These are phyloP conservation scores for Cheirogaleus medius DNA, from an alignment of 2,113 vertebrate genomes.

Conservation along the genomic window DNA sequence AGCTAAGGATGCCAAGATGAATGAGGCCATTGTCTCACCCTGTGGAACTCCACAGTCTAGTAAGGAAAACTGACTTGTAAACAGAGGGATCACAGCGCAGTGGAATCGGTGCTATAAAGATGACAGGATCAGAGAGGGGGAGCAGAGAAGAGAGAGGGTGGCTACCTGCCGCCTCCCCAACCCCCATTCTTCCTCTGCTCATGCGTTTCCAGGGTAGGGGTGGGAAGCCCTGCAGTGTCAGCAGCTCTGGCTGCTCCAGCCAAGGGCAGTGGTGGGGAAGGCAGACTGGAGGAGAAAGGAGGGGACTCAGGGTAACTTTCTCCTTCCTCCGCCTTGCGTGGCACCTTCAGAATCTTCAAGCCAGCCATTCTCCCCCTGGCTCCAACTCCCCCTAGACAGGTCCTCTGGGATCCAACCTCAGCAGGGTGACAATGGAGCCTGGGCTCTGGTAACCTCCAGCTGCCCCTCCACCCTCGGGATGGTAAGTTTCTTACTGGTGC, in stretches of 20 bases:
- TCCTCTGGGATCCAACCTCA: not conserved
- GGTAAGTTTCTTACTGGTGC: not conserved
- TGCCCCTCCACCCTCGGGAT: not conserved
- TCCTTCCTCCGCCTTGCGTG: not conserved
- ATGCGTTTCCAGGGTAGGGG: not conserved
- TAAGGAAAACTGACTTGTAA: constrained; percentile 13
- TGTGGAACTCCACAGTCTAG: not conserved
- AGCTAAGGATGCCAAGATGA: not conserved
- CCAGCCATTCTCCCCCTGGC: not conserved
- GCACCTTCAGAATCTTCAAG: not conserved
- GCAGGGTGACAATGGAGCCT: too few species aligned
- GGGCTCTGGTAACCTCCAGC: not conserved
- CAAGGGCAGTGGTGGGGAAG: not conserved
- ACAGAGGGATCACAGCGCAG: not conserved
- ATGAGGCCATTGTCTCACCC: not conserved
- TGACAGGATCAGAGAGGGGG: not conserved
- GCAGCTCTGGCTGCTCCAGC: not conserved
- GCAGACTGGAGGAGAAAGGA: not conserved
- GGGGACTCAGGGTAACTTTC: not conserved
- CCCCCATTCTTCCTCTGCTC: not conserved
- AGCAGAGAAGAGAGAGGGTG: not conserved
- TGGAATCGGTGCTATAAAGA: not conserved
- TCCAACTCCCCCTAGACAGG: not conserved
- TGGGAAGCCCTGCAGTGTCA: not conserved
- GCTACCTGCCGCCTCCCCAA: not conserved